A percentile compares a stretch with the other conserved stretches of the same genome.
Evolutionary conservation across 30 jellyfish, hydroid and myxozoan genomes (phyloP).

Genomic region (Pseudorhiza aurosa): DNA sequence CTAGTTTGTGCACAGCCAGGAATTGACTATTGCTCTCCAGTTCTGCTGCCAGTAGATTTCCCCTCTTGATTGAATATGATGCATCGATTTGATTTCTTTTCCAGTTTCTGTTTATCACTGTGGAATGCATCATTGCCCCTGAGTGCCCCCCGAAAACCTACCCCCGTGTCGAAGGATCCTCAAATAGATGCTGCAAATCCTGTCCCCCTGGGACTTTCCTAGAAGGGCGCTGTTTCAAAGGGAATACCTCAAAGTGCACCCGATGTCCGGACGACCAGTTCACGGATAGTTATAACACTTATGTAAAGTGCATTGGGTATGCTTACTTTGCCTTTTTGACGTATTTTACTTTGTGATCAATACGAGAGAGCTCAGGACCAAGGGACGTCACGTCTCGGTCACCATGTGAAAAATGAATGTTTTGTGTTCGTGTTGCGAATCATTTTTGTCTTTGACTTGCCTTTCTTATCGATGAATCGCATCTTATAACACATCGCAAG

Average conservation of each 20-base stretch:
- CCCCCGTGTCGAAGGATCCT: neutral
- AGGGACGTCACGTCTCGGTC: no score
- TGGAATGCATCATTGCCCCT: neutral
- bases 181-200: constrained; percentile 4
- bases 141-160: constrained; percentile 20
- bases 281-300: neutral
- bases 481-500: no score
- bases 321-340: neutral
- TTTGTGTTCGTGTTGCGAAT: no score
- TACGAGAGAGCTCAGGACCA: no score
- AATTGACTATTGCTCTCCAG: no score
- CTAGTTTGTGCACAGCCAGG: no score
- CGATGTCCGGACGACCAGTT: constrained; percentile 4
- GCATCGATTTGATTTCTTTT: neutral
- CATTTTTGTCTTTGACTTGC: no score
- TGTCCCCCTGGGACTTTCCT: constrained; percentile 22
- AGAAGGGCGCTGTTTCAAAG: neutral
- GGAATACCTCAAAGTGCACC: neutral
- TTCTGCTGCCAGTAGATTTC: no score
- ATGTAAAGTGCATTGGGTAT: neutral
- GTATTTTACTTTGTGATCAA: no score
- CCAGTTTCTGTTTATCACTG: neutral
- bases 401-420: no score
- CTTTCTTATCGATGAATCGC: no score
- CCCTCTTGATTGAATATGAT: no score